Evolutionary conservation across 2,113 vertebrate genomes (phyloP).

Genomic region (Gnathonemus longibarbis): DNA sequence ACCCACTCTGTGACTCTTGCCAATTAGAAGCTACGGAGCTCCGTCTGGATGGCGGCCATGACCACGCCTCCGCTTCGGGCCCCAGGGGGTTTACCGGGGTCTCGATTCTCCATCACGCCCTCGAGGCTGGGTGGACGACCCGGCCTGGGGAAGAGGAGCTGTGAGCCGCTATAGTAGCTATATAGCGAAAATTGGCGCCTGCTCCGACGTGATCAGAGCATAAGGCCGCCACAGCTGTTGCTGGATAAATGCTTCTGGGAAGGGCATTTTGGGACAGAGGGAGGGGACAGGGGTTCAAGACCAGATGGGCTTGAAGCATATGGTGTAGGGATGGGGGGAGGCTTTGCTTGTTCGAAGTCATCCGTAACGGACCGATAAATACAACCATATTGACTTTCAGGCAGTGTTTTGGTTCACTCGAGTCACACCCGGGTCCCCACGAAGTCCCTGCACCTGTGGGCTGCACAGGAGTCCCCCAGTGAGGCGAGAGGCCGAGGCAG

Average conservation of each 20-base stretch:
- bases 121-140: neutral
- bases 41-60: neutral
- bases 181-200: neutral
- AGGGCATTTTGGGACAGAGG: conserved; percentile 15
- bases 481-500: conserved; percentile 10
- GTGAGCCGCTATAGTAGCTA: neutral
- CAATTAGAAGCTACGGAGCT: neutral
- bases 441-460: neutral
- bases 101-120: neutral
- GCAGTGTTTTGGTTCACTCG: neutral
- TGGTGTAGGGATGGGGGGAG: conserved; percentile 16
- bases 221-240: conserved; percentile 6
- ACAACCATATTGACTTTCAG: conserved; percentile 40
- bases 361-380: conserved; percentile 43
- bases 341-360: conserved; percentile 13
- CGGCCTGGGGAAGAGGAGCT: neutral
- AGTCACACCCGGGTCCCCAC: neutral
- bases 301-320: conserved; percentile 7
- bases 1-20: neutral
- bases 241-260: conserved; percentile 11
- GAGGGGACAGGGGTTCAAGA: conserved; percentile 20
- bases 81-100: neutral
- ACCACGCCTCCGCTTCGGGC: neutral
- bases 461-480: neutral
- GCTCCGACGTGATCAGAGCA: neutral